Conservation (phyloP, 2,888 invertebrate species). For the Acronicta leporina region DNA sequence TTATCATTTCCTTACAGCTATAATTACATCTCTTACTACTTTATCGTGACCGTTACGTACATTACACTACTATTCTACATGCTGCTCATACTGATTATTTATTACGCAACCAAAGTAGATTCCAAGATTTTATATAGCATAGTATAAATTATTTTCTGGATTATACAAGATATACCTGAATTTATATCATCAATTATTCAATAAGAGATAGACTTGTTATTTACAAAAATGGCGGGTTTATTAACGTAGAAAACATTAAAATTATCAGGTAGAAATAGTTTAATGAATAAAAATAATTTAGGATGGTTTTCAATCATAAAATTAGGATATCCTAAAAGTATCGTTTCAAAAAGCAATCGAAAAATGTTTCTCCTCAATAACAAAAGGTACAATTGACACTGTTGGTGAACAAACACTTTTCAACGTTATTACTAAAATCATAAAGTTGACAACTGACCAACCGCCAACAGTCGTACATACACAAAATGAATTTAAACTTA, state of each 20-base stretch:
- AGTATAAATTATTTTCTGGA: constrained; percentile 52
- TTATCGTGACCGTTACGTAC: constrained; percentile 81
- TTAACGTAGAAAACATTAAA: constrained; percentile 48
- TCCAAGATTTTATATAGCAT: constrained; percentile 45
- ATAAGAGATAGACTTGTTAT: constrained; percentile 54
- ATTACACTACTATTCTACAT: constrained; percentile 78
- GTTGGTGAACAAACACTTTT: neutral
- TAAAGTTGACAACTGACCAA: neutral
- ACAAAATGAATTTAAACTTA: constrained; percentile 74
- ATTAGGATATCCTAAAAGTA: constrained; percentile 29
- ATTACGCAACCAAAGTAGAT: constrained; percentile 63
- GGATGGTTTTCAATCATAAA: constrained; percentile 31
- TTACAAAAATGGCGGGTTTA: constrained; percentile 61
- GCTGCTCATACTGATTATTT: constrained; percentile 69
- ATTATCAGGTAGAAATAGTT: constrained; percentile 45
- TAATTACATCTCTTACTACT: constrained; percentile 82
- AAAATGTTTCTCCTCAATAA: constrained; percentile 37
- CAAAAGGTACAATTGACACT: constrained; percentile 59
- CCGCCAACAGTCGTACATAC: constrained; percentile 40
- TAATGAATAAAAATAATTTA: constrained; percentile 25
- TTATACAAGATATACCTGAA: constrained; percentile 55
- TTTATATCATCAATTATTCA: constrained; percentile 48
- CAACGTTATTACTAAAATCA: neutral
- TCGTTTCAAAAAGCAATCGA: constrained; percentile 30
- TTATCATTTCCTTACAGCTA: constrained; percentile 82